phyloP scores from a whole-genome alignment of 2,888 invertebrate genomes.

The Spodoptera picta region DNA sequence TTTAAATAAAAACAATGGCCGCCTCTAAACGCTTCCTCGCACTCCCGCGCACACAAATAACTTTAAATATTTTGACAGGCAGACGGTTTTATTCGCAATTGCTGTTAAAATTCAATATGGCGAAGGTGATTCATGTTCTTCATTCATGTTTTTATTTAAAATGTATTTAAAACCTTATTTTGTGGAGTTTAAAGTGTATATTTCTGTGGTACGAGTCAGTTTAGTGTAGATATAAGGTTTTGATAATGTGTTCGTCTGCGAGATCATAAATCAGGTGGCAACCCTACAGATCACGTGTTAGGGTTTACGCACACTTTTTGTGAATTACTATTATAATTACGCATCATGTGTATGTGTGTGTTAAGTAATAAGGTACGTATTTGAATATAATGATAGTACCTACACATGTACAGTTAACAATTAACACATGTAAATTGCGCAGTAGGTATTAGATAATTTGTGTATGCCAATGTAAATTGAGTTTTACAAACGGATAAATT shows the following conservation, averaged over 20 bases:
- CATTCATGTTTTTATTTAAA: neutral
- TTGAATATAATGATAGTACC: slow-evolving; percentile 29
- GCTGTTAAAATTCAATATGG: slow-evolving; percentile 66
- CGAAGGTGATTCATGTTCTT: slow-evolving; percentile 59
- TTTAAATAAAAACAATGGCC: slow-evolving; percentile 41
- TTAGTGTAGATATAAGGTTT: slow-evolving; percentile 33
- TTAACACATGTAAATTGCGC: slow-evolving; percentile 38
- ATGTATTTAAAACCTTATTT: slow-evolving; percentile 4
- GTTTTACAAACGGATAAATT: neutral
- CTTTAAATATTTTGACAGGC: slow-evolving; percentile 72
- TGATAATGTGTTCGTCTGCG: slow-evolving; percentile 46
- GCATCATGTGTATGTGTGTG: slow-evolving; percentile 28
- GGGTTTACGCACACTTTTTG: slow-evolving; percentile 34
- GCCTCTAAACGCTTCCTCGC: slow-evolving; percentile 45
- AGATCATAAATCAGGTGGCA: slow-evolving; percentile 54
- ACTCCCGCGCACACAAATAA: slow-evolving; percentile 50
- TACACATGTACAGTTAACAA: slow-evolving; percentile 18
- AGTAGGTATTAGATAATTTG: slow-evolving; percentile 5
- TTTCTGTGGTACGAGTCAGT: slow-evolving; percentile 6
- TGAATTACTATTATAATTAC: slow-evolving; percentile 1
- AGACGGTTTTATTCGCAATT: slow-evolving; percentile 67
- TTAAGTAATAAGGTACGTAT: slow-evolving; percentile 16
- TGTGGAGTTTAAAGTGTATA: slow-evolving; percentile 12
- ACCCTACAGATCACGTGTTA: slow-evolving; percentile 42
- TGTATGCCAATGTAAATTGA: slow-evolving; percentile 1